Percentiles rank a stretch among this genome's conserved stretches.
Conservation (phyloP, 2,113 vertebrate species). For the Pipra filicauda region DNA sequence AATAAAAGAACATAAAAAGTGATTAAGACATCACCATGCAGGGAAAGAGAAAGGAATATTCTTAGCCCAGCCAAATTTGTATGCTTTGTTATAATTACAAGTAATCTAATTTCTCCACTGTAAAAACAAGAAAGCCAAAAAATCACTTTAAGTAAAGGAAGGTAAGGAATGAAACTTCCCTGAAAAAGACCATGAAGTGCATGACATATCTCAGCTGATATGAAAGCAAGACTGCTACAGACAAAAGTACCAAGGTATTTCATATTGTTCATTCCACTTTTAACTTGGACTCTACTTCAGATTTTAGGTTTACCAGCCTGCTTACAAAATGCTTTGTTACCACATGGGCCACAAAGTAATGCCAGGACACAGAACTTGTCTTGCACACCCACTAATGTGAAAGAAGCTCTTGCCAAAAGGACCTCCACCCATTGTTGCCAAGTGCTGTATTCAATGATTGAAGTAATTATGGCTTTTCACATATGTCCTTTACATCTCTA, state of each 20-base stretch:
- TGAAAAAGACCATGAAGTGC: background rate
- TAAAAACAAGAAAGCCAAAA: background rate
- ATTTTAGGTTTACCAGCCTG: background rate
- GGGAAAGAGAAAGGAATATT: background rate
- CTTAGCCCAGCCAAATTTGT: background rate
- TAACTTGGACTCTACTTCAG: background rate
- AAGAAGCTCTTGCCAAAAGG: fast-evolving
- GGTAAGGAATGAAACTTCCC: background rate
- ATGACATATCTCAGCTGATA: background rate
- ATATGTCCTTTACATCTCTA: fast-evolving
- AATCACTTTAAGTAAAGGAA: background rate
- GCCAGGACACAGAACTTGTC: background rate
- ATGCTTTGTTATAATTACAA: background rate
- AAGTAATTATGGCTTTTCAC: background rate
- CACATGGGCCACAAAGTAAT: background rate
- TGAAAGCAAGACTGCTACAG: background rate
- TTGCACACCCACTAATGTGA: fast-evolving
- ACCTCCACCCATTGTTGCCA: fast-evolving
- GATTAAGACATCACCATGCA: background rate
- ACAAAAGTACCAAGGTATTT: background rate
- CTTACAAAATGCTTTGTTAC: fast-evolving
- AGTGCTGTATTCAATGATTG: background rate
- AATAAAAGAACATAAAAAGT: background rate
- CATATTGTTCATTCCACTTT: background rate
- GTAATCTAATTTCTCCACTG: background rate